A percentile compares a stretch with the other conserved stretches of the same genome.
phyloP scores from a whole-genome alignment of 1,140 invertebrate genomes.

The Cardiocondyla obscurior region DNA sequence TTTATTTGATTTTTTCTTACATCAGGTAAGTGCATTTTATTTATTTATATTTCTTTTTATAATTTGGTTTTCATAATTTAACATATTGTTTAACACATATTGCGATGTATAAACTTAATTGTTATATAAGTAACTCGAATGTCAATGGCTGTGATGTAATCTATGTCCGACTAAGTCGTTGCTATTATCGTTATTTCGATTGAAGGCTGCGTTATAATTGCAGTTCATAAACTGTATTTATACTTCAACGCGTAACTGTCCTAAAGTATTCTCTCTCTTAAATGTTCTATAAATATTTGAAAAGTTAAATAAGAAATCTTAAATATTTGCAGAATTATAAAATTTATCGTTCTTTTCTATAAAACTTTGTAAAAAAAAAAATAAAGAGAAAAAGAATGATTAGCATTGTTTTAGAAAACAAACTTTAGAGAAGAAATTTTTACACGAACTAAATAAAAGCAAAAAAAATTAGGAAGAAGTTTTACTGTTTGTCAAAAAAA shows the following conservation, averaged over 20 bases:
- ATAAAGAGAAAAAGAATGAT: neutral
- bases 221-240: neutral
- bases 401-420: neutral
- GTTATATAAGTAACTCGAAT: neutral
- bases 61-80: no score
- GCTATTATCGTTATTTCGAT: conserved; percentile 7
- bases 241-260: neutral
- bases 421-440: neutral
- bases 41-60: conserved; percentile 1
- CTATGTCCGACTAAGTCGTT: neutral
- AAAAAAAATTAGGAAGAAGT: neutral
- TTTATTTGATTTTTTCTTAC: neutral
- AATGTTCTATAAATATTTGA: conserved; percentile 5
- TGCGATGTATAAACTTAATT: neutral
- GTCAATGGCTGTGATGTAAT: conserved; percentile 30
- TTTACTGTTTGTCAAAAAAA: neutral
- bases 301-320: neutral
- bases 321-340: neutral
- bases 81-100: neutral
- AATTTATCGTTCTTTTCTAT: neutral
- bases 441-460: neutral
- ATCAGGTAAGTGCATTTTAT: conserved; percentile 37
- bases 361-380: no score
- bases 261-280: neutral
- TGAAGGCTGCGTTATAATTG: neutral